Conservation (phyloP, 2,113 vertebrate species). For the Actinemys pallida region DNA sequence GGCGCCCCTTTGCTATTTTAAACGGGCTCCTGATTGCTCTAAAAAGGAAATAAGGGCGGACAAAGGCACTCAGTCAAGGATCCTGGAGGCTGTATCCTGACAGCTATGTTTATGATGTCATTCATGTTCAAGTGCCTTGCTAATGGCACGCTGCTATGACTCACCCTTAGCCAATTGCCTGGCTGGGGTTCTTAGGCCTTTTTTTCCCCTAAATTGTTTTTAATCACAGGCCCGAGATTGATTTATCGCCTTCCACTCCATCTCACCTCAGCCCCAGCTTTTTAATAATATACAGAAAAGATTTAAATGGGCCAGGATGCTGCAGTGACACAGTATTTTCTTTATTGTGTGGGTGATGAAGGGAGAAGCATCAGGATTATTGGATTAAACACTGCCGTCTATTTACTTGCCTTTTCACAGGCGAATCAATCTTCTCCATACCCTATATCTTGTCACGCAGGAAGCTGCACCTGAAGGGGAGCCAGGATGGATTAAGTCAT, state of each 20-base stretch:
- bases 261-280: conserved; percentile 33
- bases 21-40: not conserved
- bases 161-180: not conserved
- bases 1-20: not conserved
- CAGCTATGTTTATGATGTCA: not conserved
- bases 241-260: conserved; percentile 33
- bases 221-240: not conserved
- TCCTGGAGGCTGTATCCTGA: not conserved
- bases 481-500: conserved; percentile 53
- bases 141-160: not conserved
- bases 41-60: too few relatives aligned
- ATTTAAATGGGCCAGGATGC: conserved; percentile 12
- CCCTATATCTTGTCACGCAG: conserved; percentile 47
- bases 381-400: conserved; percentile 64
- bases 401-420: conserved; percentile 69
- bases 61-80: not conserved
- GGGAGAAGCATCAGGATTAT: conserved; percentile 64
- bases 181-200: not conserved
- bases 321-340: conserved; percentile 47
- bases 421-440: conserved; percentile 58
- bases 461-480: conserved; percentile 33
- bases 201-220: not conserved
- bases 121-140: conserved; percentile 8
- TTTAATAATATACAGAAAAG: conserved; percentile 29
- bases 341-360: conserved; percentile 39